Conservation (phyloP, 2,888 invertebrate genomes). For the Dyspetes luteomarginatus region DNA sequence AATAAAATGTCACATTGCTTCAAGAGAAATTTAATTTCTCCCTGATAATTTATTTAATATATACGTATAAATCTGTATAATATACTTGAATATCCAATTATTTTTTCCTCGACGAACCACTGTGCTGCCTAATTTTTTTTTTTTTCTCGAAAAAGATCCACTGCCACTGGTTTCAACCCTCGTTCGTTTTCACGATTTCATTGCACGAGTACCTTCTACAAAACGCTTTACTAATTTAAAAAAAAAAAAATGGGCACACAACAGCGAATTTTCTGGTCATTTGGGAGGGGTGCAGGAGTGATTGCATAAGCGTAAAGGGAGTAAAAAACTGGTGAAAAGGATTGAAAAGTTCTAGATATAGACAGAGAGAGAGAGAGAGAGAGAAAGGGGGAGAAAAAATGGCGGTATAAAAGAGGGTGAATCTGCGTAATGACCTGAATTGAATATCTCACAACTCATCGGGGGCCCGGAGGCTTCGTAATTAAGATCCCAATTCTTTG, state of each 20-base stretch:
- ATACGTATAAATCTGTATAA: background rate
- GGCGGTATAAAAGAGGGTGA: conserved; percentile 22
- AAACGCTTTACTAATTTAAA: conserved; percentile 42
- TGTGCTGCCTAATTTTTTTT: no score
- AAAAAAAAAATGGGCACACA: conserved; percentile 15
- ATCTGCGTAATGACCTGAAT: conserved; percentile 57
- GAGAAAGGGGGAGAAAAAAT: conserved; percentile 10
- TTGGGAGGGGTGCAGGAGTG: background rate
- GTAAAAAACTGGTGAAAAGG: background rate
- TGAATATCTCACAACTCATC: conserved; percentile 51
- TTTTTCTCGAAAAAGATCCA: background rate
- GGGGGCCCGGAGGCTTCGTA: conserved; percentile 47
- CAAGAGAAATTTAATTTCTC: background rate
- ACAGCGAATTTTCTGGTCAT: background rate
- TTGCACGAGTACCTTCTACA: conserved; percentile 1
- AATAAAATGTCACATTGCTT: background rate
- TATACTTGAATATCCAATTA: background rate
- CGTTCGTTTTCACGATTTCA: no score
- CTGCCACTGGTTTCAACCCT: no score
- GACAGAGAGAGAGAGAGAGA: background rate
- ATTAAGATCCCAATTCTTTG: conserved; percentile 44
- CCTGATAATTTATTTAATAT: background rate
- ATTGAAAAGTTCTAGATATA: background rate
- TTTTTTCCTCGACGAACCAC: no score
- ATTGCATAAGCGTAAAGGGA: background rate